Evolutionary conservation across 2,113 vertebrate genomes (phyloP), one percentile per base, ranked within the genome.

Genomic region (Ameiurus melas): DNA sequence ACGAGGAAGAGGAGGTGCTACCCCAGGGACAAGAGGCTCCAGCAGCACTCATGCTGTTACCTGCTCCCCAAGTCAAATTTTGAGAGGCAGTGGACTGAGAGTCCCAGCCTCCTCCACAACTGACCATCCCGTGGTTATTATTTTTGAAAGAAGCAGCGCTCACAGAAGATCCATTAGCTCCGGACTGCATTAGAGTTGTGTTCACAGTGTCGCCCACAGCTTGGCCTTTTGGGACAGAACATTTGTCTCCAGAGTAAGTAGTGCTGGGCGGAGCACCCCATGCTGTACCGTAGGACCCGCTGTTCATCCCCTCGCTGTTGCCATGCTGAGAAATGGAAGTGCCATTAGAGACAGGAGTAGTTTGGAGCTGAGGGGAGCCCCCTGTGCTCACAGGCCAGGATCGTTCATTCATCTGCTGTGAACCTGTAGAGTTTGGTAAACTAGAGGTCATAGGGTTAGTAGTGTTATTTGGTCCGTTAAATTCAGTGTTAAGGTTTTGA

Each of bases 391-490:
- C 91, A 19, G 95, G 94, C 97, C 97, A 97, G 94, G 96, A 94
- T 95, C 96, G 95, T 92, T 98, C 97, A 6, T 89, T 96, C 91
- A 96, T 95, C 92, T 97, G 97, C 95, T 96, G 94, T 90, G 97
- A 97, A 96, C 97, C 95, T 93, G 96, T 96, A 95, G 97, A 97
- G 97, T 98, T 98, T 97, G 98, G 97, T 98, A 97, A 97, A 97
- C 96, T 97, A 97, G 98, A 99, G 97, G 97, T 99, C 96, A 97
- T 96, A 96, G 96, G 97, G 96, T 99, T 98, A 97, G 97, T 99
- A 99, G 98, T 99, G 98, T 99, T 98, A 97, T 97, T 99, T 98
- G 97, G 98, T 99, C 98, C 98, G 94, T 97, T 97, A 95, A 96
- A 95, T 96, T 99, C 98, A 97, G 97, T 96, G 98, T 97, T 97